A percentile compares a stretch with the other conserved stretches of the same genome.
phyloP scores from a whole-genome alignment of 2,888 invertebrate genomes.

The Protonemura montana region DNA sequence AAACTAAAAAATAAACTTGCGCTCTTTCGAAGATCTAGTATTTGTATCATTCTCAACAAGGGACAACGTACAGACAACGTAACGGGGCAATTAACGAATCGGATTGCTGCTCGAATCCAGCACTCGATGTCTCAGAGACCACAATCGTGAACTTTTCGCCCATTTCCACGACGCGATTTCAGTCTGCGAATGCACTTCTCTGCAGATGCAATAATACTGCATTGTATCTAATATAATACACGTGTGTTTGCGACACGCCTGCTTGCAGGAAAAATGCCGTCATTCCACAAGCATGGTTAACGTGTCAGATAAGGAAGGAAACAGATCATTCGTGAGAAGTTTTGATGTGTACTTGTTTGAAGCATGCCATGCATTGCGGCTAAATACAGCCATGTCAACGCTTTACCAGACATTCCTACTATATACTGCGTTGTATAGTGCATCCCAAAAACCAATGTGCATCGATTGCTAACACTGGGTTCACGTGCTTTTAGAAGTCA shows the following conservation, averaged over 20 bases:
- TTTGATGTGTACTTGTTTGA: neutral
- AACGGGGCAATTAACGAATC: neutral
- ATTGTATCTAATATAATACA: neutral
- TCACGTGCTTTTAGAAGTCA: too few species aligned
- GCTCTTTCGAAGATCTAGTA: neutral
- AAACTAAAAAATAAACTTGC: neutral
- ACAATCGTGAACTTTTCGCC: neutral
- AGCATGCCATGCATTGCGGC: neutral
- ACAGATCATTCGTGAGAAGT: neutral
- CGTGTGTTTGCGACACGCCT: neutral
- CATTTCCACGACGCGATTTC: neutral
- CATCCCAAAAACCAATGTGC: too few species aligned
- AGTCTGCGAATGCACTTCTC: neutral
- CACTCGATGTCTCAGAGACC: neutral
- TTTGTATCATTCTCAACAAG: too few species aligned
- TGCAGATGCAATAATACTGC: neutral
- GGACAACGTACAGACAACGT: neutral
- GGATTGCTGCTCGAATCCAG: too few species aligned
- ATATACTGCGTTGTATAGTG: neutral
- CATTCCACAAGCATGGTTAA: neutral
- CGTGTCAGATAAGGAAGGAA: neutral
- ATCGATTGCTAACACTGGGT: too few species aligned
- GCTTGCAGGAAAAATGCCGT: constrained; percentile 15
- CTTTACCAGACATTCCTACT: neutral
- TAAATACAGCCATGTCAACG: neutral